phyloP scores from a whole-genome alignment of 2,113 vertebrate genomes.

The Setophaga petechia region DNA sequence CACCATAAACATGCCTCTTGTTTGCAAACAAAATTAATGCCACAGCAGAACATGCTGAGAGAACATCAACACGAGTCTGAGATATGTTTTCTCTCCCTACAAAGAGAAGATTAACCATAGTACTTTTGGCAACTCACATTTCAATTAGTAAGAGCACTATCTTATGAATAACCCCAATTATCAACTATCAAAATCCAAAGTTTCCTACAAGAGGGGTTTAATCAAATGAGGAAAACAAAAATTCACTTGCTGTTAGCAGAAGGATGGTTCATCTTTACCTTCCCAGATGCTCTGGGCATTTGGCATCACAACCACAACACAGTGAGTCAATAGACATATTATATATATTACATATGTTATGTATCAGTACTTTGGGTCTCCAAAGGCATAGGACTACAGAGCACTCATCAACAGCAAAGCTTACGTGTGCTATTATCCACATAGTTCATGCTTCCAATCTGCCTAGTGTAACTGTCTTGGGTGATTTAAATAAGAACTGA shows the following conservation, averaged over 20 bases:
- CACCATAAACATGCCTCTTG: not conserved
- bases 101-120: not conserved
- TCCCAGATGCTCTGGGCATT: not conserved
- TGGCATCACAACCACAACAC: not conserved
- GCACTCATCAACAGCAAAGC: not conserved
- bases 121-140: not conserved
- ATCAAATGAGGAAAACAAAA: not conserved
- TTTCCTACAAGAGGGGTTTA: not conserved
- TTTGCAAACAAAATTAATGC: not conserved
- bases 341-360: not conserved
- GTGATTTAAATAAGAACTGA: slow-evolving; percentile 18
- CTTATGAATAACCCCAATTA: not conserved
- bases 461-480: not conserved
- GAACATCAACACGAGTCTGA: not conserved
- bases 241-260: not conserved
- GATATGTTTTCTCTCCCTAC: not conserved
- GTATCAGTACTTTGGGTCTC: not conserved
- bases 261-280: not conserved
- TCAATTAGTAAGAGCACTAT: not conserved
- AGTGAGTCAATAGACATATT: not conserved
- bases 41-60: not conserved
- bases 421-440: not conserved
- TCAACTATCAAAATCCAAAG: not conserved
- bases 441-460: not conserved
- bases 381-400: not conserved